These are phyloP conservation scores for Raillietiella orientalis DNA, from an alignment of 2,888 invertebrate genomes.

Conservation along the genomic window DNA sequence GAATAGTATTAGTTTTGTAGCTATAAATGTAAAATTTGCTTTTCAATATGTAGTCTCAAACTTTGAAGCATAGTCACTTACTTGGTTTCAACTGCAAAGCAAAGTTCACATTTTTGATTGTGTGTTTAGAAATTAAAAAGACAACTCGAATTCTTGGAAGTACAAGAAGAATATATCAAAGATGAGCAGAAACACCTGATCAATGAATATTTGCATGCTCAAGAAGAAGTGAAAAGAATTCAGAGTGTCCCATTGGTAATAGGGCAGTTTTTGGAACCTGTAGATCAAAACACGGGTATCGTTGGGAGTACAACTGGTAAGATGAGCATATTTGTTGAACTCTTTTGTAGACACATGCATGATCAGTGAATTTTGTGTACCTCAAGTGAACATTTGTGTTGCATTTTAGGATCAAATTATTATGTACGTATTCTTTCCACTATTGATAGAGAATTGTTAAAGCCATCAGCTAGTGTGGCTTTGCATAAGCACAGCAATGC, in stretches of 20 bases:
- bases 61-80: neutral
- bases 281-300: conserved; percentile 96
- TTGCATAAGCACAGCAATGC: conserved; percentile 98
- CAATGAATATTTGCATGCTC: conserved; percentile 94
- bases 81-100: neutral
- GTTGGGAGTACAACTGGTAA: conserved; percentile 76
- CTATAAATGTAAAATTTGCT: neutral
- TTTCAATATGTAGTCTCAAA: neutral
- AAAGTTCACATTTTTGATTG: conserved; percentile 2
- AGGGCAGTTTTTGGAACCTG: conserved; percentile 95
- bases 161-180: conserved; percentile 97
- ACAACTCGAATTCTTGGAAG: conserved; percentile 83
- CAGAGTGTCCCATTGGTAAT: conserved; percentile 96
- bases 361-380: conserved; percentile 1
- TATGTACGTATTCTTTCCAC: conserved; percentile 95
- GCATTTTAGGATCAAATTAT: conserved; percentile 57
- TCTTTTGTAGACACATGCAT: conserved; percentile 1
- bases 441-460: conserved; percentile 80
- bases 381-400: conserved; percentile 1
- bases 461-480: conserved; percentile 93
- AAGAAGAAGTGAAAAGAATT: conserved; percentile 81
- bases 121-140: conserved; percentile 52
- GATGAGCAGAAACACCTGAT: conserved; percentile 95
- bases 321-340: neutral
- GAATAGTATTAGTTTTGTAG: too few relatives aligned